A percentile compares a stretch with the other conserved stretches of the same genome.
phyloP scores from a whole-genome alignment of 1,140 invertebrate genomes.

The Orchestia grillus region DNA sequence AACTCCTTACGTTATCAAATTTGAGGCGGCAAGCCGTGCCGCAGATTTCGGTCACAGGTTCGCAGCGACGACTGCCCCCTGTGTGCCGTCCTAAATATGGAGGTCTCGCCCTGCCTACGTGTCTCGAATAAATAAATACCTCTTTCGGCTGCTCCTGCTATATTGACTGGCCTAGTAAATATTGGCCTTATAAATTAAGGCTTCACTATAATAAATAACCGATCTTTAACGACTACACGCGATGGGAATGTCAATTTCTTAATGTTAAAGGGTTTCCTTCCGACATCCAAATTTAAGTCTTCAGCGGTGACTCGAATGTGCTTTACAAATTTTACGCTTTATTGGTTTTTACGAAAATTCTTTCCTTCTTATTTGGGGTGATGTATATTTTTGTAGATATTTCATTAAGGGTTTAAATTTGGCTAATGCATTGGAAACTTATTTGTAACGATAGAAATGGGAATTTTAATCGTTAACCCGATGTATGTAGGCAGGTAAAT shows the following conservation, averaged over 20 bases:
- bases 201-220: neutral
- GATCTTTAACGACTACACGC: constrained; percentile 11
- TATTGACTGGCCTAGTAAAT: constrained; percentile 13
- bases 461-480: too few species aligned
- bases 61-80: neutral
- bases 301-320: neutral
- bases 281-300: neutral
- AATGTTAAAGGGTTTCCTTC: neutral
- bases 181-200: neutral
- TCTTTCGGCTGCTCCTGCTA: neutral
- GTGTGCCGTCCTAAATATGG: neutral
- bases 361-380: too few species aligned
- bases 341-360: neutral
- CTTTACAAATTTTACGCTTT: neutral
- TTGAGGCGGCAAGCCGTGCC: too few species aligned
- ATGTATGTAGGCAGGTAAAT: too few species aligned
- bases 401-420: too few species aligned
- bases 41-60: too few species aligned
- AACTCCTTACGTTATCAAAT: too few species aligned
- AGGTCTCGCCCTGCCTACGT: neutral
- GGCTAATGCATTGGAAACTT: too few species aligned
- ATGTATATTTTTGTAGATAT: too few species aligned
- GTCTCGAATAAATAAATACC: constrained; percentile 21
- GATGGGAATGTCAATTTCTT: neutral
- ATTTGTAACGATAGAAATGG: too few species aligned